These are phyloP conservation scores for Oreortyx pictus DNA, from an alignment of 2,797 vertebrate species.

Conservation along the genomic window DNA sequence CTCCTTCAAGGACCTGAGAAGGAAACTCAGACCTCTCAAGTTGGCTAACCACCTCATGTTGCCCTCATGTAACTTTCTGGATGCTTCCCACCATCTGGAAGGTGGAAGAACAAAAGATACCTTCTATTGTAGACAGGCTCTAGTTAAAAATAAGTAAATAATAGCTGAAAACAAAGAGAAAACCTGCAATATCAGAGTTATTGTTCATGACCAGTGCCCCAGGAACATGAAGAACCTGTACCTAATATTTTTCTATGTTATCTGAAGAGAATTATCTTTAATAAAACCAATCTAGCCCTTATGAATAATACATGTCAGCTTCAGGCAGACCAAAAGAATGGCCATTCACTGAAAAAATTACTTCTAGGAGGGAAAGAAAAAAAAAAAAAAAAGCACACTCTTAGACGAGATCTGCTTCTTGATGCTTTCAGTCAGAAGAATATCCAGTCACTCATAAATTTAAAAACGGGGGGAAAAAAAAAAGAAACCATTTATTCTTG, in stretches of 20 bases:
- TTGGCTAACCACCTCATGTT: background rate
- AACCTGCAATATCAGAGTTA: background rate
- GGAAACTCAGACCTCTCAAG: background rate
- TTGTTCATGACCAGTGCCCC: background rate
- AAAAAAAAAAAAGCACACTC: background rate
- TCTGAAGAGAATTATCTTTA: conserved; percentile 39
- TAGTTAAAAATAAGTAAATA: background rate
- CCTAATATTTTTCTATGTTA: conserved; percentile 19
- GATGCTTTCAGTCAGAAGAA: background rate
- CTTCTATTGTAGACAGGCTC: background rate
- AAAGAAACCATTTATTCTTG: background rate
- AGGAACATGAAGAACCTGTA: background rate
- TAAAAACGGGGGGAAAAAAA: background rate
- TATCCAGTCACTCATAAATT: background rate
- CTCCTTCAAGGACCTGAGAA: background rate
- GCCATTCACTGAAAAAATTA: background rate
- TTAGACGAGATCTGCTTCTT: background rate
- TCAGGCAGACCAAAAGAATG: conserved; percentile 7
- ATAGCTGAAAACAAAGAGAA: background rate
- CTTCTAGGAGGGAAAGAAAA: background rate
- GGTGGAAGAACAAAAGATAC: background rate
- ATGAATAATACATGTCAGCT: conserved; percentile 18
- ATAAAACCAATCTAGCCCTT: background rate
- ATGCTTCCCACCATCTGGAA: background rate
- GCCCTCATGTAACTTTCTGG: background rate